Conservation (phyloP, 2,797 vertebrate genomes). For the Crenuchus spilurus region DNA sequence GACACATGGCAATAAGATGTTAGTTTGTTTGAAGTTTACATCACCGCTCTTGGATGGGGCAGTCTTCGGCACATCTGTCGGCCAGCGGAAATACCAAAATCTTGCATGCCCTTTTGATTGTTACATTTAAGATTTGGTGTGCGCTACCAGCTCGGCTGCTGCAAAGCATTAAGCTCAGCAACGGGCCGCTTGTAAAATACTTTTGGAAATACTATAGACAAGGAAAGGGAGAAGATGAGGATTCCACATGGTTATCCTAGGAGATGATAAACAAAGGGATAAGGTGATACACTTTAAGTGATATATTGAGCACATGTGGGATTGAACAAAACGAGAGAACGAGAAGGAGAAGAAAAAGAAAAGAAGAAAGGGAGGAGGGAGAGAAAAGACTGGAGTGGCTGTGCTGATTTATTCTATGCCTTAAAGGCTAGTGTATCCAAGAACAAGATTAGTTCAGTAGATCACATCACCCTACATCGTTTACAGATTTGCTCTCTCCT, state of each 20-base stretch:
- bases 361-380: conserved; percentile 39
- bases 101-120: conserved; percentile 94
- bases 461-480: conserved; percentile 75
- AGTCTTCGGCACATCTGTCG: conserved; percentile 86
- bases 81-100: conserved; percentile 92
- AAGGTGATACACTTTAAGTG: conserved; percentile 86
- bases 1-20: conserved; percentile 84
- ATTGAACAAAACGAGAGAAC: conserved; percentile 63
- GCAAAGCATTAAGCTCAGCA: conserved; percentile 91
- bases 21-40: conserved; percentile 82
- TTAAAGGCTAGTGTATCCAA: conserved; percentile 73
- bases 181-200: conserved; percentile 92
- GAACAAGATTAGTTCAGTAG: conserved; percentile 79
- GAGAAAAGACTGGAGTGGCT: conserved; percentile 55
- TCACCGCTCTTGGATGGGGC: conserved; percentile 80
- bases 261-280: conserved; percentile 89
- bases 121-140: conserved; percentile 98
- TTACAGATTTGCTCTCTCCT: conserved; percentile 61
- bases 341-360: conserved; percentile 42
- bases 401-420: conserved; percentile 77
- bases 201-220: conserved; percentile 92
- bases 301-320: conserved; percentile 91
- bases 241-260: conserved; percentile 94
- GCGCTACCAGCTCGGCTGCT: conserved; percentile 92
- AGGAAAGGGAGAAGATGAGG: conserved; percentile 90